Evolutionary conservation across 2,113 vertebrate species (phyloP).

Genomic region (chimpanzee (Pan troglodytes)): DNA sequence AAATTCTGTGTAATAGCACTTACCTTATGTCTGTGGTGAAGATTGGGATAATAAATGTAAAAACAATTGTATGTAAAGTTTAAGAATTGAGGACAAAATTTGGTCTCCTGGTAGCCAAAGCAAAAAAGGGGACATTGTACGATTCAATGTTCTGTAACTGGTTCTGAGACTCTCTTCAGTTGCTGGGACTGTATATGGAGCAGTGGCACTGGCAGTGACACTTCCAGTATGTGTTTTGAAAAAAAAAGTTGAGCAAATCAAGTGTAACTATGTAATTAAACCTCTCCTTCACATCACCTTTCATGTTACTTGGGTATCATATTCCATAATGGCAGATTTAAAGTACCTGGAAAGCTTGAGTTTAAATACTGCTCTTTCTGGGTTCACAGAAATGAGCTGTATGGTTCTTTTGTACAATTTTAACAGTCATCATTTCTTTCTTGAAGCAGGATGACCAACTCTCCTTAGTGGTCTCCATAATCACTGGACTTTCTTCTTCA

Average conservation of each 20-base stretch:
- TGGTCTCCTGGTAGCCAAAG: not conserved
- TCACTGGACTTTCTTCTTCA: not conserved
- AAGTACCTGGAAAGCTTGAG: not conserved
- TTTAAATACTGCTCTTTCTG: not conserved
- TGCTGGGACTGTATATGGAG: not conserved
- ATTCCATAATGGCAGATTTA: not conserved
- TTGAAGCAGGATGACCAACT: not conserved
- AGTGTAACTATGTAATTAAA: not conserved
- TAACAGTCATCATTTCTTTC: not conserved
- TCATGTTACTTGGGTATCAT: not conserved
- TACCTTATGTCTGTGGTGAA: not conserved
- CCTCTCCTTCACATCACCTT: not conserved
- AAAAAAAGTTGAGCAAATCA: not conserved
- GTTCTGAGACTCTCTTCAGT: not conserved
- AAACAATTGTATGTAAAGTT: not conserved
- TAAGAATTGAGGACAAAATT: not conserved
- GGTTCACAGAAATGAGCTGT: not conserved
- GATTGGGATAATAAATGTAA: not conserved
- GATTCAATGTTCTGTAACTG: not conserved
- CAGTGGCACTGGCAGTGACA: not conserved
- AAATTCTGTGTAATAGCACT: not conserved
- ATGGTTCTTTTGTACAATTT: not conserved
- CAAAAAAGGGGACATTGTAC: not conserved
- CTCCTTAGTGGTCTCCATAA: not conserved
- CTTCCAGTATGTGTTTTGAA: not conserved